Evolutionary conservation across 2,113 vertebrate genomes (phyloP).

Genomic region (Martes martes): DNA sequence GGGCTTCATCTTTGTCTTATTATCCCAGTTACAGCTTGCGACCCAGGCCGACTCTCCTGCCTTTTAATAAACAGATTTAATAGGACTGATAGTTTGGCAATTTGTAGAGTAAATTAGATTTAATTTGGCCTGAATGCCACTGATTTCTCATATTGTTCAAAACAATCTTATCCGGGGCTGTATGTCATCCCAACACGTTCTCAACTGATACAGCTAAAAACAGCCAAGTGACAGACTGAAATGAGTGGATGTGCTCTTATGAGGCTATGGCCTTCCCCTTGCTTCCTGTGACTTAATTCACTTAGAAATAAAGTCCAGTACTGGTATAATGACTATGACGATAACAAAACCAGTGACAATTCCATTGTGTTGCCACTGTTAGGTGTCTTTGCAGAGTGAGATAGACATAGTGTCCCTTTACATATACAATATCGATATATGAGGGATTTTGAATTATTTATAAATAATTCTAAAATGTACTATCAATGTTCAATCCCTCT

Average conservation of each 20-base stretch:
- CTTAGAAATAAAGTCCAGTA: background rate
- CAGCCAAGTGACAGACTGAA: conserved; percentile 5
- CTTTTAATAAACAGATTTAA: conserved; percentile 84
- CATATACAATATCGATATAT: background rate
- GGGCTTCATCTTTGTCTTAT: conserved; percentile 78
- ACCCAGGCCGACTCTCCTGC: conserved; percentile 77
- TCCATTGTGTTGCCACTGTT: background rate
- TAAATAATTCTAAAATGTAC: background rate
- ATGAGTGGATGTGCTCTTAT: background rate
- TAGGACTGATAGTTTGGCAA: conserved; percentile 81
- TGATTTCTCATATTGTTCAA: conserved; percentile 81
- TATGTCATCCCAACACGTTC: conserved; percentile 58
- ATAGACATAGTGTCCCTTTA: background rate
- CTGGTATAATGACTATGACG: background rate
- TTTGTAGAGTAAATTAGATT: conserved; percentile 86
- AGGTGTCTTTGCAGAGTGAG: background rate
- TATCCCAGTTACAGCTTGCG: conserved; percentile 76
- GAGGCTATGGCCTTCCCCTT: background rate
- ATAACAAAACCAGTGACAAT: background rate
- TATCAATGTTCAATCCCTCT: background rate
- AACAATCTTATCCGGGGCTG: conserved; percentile 67
- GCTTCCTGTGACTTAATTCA: conserved; percentile 25
- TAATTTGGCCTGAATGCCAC: conserved; percentile 84
- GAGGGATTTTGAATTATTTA: background rate
- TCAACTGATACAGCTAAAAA: conserved; percentile 53